Percentiles rank a stretch among this genome's conserved stretches.
Conservation (phyloP, 2,888 invertebrate genomes). For the Cantharis lateralis region DNA sequence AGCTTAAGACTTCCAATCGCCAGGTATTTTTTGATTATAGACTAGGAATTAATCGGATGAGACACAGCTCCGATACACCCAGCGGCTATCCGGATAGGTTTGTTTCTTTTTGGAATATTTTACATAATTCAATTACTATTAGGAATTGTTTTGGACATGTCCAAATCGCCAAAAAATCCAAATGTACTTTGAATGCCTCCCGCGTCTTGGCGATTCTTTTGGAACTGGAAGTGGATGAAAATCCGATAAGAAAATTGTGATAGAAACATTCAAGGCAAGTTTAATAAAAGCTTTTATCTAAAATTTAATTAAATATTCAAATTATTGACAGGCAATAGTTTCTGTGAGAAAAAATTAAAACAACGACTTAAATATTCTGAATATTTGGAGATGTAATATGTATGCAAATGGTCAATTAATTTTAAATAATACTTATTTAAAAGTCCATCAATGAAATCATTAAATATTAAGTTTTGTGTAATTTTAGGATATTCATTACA, state of each 20-base stretch:
- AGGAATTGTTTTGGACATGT: too few species aligned
- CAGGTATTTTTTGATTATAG: background rate
- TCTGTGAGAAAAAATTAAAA: slow-evolving; percentile 6
- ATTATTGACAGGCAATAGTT: background rate
- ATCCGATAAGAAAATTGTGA: too few species aligned
- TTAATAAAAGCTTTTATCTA: too few species aligned
- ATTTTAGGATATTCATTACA: slow-evolving; percentile 15
- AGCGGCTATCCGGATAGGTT: background rate
- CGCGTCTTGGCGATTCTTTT: too few species aligned
- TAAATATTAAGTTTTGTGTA: background rate
- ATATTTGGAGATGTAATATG: background rate
- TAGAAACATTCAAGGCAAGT: too few species aligned
- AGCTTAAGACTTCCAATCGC: background rate
- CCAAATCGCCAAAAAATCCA: too few species aligned
- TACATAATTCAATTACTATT: background rate
- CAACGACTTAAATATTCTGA: slow-evolving; percentile 1
- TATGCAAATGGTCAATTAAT: background rate
- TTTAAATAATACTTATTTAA: background rate
- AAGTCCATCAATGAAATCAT: background rate
- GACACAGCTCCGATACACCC: background rate
- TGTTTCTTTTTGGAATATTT: background rate
- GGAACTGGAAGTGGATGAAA: too few species aligned
- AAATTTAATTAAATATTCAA: background rate
- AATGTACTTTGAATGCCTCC: too few species aligned
- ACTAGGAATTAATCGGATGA: background rate